Percentiles rank a stretch among this genome's conserved stretches.
Evolutionary conservation across 2,113 vertebrate species (phyloP).

Genomic region (Oxyruncus cristatus): DNA sequence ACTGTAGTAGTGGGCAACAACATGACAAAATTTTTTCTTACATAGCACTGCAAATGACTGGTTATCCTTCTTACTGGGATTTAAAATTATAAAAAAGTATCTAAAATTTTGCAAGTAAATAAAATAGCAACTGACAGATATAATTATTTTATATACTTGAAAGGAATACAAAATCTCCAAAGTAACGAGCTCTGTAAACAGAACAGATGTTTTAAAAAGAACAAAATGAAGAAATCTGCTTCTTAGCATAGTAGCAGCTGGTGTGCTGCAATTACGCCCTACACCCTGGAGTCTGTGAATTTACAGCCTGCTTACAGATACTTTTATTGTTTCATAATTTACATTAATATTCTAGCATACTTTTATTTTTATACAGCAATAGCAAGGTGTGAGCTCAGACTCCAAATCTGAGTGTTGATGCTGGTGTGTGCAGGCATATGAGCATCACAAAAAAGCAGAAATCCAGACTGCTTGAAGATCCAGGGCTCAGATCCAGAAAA

Average conservation of each 20-base stretch:
- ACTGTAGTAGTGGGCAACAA: background rate
- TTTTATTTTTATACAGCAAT: conserved; percentile 10
- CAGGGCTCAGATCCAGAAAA: background rate
- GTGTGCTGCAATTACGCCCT: conserved; percentile 21
- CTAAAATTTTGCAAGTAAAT: background rate
- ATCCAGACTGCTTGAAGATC: background rate
- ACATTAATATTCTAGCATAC: background rate
- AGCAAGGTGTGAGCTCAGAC: background rate
- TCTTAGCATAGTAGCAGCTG: conserved; percentile 41
- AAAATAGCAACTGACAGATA: background rate
- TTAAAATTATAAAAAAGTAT: conserved; percentile 8
- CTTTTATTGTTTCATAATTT: background rate
- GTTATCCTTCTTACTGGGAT: background rate
- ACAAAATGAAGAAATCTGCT: background rate
- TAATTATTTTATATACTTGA: conserved; percentile 45
- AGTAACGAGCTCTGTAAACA: background rate
- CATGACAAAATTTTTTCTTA: background rate
- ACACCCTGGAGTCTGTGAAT: background rate
- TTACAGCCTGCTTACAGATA: background rate
- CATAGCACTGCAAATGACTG: background rate
- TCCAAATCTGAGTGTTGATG: background rate
- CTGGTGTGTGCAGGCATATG: background rate
- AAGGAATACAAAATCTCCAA: conserved; percentile 11
- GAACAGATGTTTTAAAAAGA: conserved; percentile 45
- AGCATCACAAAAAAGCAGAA: background rate